These are phyloP conservation scores for Hetaerina titia DNA, from an alignment of 2,888 invertebrate genomes.

Conservation along the genomic window DNA sequence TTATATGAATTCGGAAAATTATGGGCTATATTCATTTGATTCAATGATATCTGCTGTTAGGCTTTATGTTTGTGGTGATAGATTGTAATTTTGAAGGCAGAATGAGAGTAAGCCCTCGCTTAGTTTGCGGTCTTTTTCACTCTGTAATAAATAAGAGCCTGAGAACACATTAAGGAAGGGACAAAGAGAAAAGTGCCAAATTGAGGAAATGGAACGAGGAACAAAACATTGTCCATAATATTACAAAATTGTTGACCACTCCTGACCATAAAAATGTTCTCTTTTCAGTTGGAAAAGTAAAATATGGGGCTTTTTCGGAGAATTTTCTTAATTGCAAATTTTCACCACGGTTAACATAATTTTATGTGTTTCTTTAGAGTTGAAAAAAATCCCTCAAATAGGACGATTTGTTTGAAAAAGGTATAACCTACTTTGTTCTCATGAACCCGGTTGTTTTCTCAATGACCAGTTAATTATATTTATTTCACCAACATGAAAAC, in stretches of 20 bases:
- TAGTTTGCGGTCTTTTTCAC: no score
- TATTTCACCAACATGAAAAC: neutral
- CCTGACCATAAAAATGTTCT: neutral
- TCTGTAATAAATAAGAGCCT: no score
- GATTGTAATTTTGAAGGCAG: no score
- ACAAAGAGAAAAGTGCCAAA: no score
- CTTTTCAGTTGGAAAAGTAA: neutral
- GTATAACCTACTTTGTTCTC: neutral
- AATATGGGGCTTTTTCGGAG: neutral
- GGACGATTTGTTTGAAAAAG: neutral
- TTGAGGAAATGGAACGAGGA: neutral
- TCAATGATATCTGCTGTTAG: no score
- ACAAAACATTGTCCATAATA: neutral
- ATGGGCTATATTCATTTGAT: no score
- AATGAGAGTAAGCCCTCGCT: no score
- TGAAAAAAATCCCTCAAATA: neutral
- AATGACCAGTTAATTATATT: neutral
- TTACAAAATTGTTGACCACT: neutral
- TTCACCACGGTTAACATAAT: slow-evolving; percentile 7
- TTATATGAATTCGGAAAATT: no score
- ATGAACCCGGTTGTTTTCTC: neutral
- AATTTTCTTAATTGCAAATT: neutral
- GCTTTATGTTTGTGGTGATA: no score
- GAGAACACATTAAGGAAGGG: no score
- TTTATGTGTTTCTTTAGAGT: neutral